A percentile compares a stretch with the other conserved stretches of the same genome.
Conservation (phyloP, 2,797 vertebrate genomes). For the Heteromormyrus szaboi region DNA sequence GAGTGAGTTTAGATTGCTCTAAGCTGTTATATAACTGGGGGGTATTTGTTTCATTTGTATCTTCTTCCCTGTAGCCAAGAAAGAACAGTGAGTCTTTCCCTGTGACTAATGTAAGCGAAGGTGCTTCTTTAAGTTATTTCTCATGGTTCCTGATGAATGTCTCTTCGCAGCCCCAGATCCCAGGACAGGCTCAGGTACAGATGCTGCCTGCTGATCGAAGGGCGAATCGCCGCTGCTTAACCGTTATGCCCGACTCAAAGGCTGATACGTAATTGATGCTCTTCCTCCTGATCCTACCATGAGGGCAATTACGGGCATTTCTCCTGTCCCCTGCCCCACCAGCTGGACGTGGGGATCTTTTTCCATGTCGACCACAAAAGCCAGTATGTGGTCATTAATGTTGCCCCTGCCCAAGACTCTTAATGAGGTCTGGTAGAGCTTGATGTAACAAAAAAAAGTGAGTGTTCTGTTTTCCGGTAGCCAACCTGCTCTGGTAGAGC, state of each 20-base stretch:
- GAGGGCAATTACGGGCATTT: neutral
- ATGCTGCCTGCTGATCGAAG: neutral
- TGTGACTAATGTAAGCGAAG: neutral
- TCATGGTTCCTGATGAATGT: neutral
- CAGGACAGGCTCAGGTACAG: neutral
- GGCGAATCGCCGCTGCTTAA: neutral
- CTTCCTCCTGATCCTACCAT: neutral
- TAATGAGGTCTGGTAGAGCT: constrained; percentile 4
- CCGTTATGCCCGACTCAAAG: neutral
- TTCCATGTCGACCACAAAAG: neutral
- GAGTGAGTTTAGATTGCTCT: neutral
- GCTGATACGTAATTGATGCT: neutral
- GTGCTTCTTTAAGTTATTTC: neutral
- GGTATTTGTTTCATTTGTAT: neutral
- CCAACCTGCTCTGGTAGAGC: neutral
- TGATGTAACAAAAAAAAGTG: neutral
- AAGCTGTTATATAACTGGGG: neutral
- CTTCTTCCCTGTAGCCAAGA: neutral
- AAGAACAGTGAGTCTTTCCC: neutral
- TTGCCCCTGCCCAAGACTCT: neutral
- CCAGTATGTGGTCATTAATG: neutral
- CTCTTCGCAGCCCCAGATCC: neutral
- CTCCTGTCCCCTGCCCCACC: neutral
- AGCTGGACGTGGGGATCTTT: neutral
- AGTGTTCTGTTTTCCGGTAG: neutral